These are phyloP conservation scores for Hydractinia echinata DNA, from an alignment of 30 jellyfish, hydroid and myxozoan species.

Conservation along the genomic window DNA sequence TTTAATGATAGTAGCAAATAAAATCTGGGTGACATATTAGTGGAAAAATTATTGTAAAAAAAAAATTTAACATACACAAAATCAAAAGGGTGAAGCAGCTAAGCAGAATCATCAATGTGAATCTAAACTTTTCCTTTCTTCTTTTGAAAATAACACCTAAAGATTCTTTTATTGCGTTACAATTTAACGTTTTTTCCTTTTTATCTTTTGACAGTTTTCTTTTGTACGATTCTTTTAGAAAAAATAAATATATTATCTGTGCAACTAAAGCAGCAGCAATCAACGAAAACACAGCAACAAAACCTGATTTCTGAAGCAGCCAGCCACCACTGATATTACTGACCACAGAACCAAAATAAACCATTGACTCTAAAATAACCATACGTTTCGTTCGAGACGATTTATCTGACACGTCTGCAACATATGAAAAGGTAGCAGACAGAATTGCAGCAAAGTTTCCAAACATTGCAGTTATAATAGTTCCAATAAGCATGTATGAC, in stretches of 20 bases:
- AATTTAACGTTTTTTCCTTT: background rate
- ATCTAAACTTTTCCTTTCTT: slow-evolving; percentile 38
- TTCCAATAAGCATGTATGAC: slow-evolving; percentile 52
- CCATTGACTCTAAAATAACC: slow-evolving; percentile 67
- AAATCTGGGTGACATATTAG: too few species aligned
- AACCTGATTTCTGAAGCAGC: slow-evolving; percentile 61
- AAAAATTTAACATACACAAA: background rate
- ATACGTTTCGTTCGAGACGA: slow-evolving; percentile 65
- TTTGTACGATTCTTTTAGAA: slow-evolving; percentile 57
- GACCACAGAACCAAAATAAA: slow-evolving; percentile 52
- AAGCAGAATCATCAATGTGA: background rate
- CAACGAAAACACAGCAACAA: slow-evolving; percentile 40
- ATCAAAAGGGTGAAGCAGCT: background rate
- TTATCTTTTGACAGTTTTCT: slow-evolving; percentile 9
- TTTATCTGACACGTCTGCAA: slow-evolving; percentile 66
- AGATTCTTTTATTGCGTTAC: slow-evolving; percentile 22
- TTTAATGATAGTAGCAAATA: too few species aligned
- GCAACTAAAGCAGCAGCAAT: slow-evolving; percentile 38
- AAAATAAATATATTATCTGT: slow-evolving; percentile 39
- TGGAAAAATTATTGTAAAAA: background rate
- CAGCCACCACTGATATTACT: slow-evolving; percentile 76
- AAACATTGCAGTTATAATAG: slow-evolving; percentile 52
- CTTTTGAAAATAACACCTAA: slow-evolving; percentile 32
- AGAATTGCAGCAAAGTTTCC: slow-evolving; percentile 76
- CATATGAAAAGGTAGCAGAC: slow-evolving; percentile 69